Evolutionary conservation across 2,888 invertebrate genomes (phyloP), one percentile per base, ranked within the genome.

Genomic region (Salticus scenicus): DNA sequence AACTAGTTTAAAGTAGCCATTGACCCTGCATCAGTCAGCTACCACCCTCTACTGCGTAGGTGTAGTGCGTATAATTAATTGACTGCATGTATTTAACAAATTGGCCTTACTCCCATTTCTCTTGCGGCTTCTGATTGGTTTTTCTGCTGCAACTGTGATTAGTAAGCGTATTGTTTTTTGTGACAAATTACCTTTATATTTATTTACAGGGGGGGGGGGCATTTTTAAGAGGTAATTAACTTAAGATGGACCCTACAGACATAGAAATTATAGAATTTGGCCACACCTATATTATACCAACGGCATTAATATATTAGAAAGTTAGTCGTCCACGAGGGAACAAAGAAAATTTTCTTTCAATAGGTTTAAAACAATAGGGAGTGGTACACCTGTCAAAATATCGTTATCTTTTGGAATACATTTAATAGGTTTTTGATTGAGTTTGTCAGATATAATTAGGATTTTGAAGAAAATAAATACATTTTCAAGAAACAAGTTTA

Each of bases 81-180:
- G 73, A 78, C 41, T n/a, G n/a, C n/a, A n/a, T 66, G 66, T 69
- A 77, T 77, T 84, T 84, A 84, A 84, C 76, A 84, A 84, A 84
- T 84, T 77, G 51, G 37, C 41, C 30, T 47, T 47, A 71, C 42
- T 63, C 64, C 74, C 72, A 57, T 80, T 70, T 67, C 51, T 66
- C 51, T 47, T 37, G 67, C 51, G 66, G 10, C 41, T 31, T 81
- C 51, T 69, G 73, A 81, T 74, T 74, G 63, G 37, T 67, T 81
- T 41, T n/a, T 24, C 69, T 14, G 30, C 64, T 47, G 41, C 69
- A 74, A 74, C 24, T 30, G 42, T 75, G 75, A 82, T 82, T 42
- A 47, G 64, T 63, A 71, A 82, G 63, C 74, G 42, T 75, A 69
- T 76, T 82, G 75, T 76, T 82, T 31, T 47, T 8, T 71, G 41